A percentile compares a stretch with the other conserved stretches of the same genome.
Evolutionary conservation across 2,113 vertebrate species (phyloP).

Genomic region (Protomyctophum bolini): DNA sequence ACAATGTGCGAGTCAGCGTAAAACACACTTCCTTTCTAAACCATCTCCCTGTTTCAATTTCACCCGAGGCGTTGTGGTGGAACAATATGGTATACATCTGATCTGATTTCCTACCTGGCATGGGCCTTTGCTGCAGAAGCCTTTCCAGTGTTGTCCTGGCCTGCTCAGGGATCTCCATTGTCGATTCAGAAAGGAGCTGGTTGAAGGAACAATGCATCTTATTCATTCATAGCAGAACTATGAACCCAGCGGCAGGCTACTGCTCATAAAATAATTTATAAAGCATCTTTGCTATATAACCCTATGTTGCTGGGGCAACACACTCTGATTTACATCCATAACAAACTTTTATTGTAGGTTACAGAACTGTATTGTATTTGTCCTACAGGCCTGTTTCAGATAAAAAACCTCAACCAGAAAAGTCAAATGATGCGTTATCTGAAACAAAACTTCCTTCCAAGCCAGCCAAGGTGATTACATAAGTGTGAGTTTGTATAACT

Average conservation of each 20-base stretch:
- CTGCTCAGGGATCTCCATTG: constrained; percentile 51
- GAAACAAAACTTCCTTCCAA: constrained; percentile 5
- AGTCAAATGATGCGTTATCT: constrained; percentile 24
- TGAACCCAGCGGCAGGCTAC: constrained; percentile 3
- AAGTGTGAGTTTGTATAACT: constrained; percentile 18
- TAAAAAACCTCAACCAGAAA: constrained; percentile 20
- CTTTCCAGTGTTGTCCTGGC: constrained; percentile 19
- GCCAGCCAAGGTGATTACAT: constrained; percentile 36
- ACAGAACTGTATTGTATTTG: not conserved
- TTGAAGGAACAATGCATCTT: constrained; percentile 51
- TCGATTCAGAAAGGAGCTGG: constrained; percentile 37
- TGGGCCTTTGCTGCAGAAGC: constrained; percentile 25
- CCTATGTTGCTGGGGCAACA: not conserved
- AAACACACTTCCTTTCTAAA: constrained; percentile 60
- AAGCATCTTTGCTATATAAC: not conserved
- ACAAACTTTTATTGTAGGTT: not conserved
- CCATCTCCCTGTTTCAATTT: constrained; percentile 42
- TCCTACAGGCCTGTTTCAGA: constrained; percentile 16
- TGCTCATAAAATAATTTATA: too few relatives aligned
- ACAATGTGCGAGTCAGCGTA: constrained; percentile 55
- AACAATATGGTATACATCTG: constrained; percentile 46
- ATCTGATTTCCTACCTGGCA: constrained; percentile 47
- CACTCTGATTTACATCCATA: constrained; percentile 22
- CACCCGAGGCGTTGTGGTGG: constrained; percentile 36
- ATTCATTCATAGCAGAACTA: constrained; percentile 47